Evolutionary conservation across 2,888 invertebrate species (phyloP).

Genomic region (Ecliptopera silaceata): DNA sequence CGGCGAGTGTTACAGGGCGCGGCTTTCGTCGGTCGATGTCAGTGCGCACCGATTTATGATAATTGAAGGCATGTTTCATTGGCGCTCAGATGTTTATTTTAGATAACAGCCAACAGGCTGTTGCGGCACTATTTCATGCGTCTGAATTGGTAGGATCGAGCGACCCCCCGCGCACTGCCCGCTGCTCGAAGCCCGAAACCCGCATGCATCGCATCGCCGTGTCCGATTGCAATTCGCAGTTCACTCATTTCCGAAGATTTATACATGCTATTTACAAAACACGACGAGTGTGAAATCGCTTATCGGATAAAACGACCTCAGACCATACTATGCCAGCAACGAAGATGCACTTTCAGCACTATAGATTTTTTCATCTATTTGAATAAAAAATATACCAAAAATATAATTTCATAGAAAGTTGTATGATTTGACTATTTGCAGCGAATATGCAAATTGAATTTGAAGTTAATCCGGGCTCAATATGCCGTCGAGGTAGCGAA

Average conservation of each 20-base stretch:
- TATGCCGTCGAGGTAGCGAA: constrained; percentile 57
- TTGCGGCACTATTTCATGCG: constrained; percentile 79
- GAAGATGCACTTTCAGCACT: constrained; percentile 22
- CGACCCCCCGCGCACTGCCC: constrained; percentile 71
- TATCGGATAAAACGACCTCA: constrained; percentile 58
- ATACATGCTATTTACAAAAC: constrained; percentile 66
- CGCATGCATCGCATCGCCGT: constrained; percentile 47
- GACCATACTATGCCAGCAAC: constrained; percentile 19
- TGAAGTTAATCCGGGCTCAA: constrained; percentile 59
- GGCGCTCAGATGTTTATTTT: constrained; percentile 82
- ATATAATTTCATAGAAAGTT: constrained; percentile 33
- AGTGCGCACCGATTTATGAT: constrained; percentile 80
- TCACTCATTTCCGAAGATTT: constrained; percentile 68
- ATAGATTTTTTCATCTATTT: background rate
- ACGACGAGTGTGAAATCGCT: constrained; percentile 64
- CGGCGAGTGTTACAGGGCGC: constrained; percentile 61
- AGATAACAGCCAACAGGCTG: constrained; percentile 74
- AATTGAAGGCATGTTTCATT: constrained; percentile 82
- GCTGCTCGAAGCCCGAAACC: constrained; percentile 44
- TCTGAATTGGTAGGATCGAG: constrained; percentile 71
- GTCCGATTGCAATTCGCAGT: constrained; percentile 69
- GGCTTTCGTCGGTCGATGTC: constrained; percentile 72
- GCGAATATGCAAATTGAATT: constrained; percentile 74
- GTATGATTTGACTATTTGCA: constrained; percentile 44
- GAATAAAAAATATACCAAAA: too few species aligned